Conservation (phyloP, 2,888 invertebrate species). For the Eristalis arbustorum region DNA sequence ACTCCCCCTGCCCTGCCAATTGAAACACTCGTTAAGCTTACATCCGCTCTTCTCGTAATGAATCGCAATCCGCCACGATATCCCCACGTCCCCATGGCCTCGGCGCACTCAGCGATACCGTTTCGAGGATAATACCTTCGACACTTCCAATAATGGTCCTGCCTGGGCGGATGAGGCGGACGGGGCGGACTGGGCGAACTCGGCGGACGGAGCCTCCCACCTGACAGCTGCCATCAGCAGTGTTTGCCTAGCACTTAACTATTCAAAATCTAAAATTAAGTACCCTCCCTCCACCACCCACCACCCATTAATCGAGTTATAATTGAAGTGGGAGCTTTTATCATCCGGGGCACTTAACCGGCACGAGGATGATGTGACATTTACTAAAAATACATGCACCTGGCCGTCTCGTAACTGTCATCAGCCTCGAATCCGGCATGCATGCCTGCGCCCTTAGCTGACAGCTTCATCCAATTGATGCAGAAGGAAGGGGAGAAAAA, state of each 20-base stretch:
- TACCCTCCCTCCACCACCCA: too few relatives aligned
- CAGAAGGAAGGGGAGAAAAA: background rate
- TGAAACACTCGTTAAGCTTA: too few relatives aligned
- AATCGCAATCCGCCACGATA: too few relatives aligned
- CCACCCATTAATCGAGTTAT: slow-evolving; percentile 12
- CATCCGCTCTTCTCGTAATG: too few relatives aligned
- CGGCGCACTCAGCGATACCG: background rate
- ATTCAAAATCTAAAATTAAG: slow-evolving; percentile 50
- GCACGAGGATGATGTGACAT: slow-evolving; percentile 36
- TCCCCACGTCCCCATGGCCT: too few relatives aligned
- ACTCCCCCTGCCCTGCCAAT: too few relatives aligned
- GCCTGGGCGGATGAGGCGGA: too few relatives aligned
- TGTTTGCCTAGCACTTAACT: slow-evolving; percentile 42
- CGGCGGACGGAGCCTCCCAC: background rate
- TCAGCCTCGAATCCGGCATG: background rate
- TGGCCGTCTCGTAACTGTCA: slow-evolving; percentile 41
- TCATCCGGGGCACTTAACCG: slow-evolving; percentile 22
- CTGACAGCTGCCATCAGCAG: slow-evolving; percentile 2
- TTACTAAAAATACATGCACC: slow-evolving; percentile 28
- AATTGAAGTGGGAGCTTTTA: slow-evolving; percentile 40
- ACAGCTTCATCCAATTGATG: background rate
- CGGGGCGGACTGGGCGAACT: too few relatives aligned
- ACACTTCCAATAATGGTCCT: background rate
- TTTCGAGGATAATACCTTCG: background rate
- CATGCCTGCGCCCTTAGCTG: background rate